These are phyloP conservation scores for Malthinus seriepunctatus DNA, from an alignment of 2,888 invertebrate genomes.

Conservation along the genomic window DNA sequence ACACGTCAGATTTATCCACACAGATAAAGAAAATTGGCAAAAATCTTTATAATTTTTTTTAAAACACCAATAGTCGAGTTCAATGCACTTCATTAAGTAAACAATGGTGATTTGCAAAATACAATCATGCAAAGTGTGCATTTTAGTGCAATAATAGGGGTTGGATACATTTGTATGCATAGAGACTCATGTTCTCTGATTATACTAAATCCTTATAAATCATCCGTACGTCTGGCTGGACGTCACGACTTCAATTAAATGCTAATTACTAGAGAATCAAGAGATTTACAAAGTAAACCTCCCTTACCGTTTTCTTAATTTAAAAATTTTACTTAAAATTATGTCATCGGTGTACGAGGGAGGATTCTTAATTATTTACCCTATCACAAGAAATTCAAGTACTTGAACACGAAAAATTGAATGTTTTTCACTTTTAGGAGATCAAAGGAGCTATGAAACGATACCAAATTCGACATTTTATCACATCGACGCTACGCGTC, in stretches of 20 bases:
- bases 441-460: too few relatives aligned
- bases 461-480: too few relatives aligned
- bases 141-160: conserved; percentile 3
- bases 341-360: too few relatives aligned
- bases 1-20: conserved; percentile 16
- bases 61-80: not conserved
- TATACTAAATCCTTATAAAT: conserved; percentile 36
- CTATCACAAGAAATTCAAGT: too few relatives aligned
- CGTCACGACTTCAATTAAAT: conserved; percentile 38
- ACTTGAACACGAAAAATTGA: too few relatives aligned
- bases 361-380: too few relatives aligned
- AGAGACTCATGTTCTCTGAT: conserved; percentile 23
- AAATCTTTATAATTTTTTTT: conserved; percentile 12
- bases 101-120: not conserved
- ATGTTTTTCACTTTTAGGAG: too few relatives aligned
- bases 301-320: conserved; percentile 22
- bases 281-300: conserved; percentile 33
- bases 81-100: not conserved
- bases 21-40: conserved; percentile 23
- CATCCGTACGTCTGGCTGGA: conserved; percentile 34
- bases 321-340: too few relatives aligned
- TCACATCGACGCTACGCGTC: too few relatives aligned
- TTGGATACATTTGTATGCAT: conserved; percentile 29
- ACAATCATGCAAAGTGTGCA: not conserved
- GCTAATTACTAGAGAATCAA: conserved; percentile 37